Evolutionary conservation across 1,140 invertebrate species (phyloP).

Genomic region (Neodiprion lecontei): DNA sequence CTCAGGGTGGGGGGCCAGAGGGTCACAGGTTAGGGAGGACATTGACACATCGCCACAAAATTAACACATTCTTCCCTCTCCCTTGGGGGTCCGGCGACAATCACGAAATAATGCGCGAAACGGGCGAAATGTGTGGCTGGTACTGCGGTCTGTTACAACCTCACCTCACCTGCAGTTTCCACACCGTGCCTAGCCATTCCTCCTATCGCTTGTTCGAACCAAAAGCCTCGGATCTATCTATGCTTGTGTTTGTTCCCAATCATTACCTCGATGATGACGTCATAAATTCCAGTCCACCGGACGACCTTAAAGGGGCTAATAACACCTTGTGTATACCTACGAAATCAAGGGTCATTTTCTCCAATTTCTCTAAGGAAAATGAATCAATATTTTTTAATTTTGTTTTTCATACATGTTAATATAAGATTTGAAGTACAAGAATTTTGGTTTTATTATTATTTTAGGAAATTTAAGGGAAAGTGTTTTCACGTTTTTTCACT

Average conservation of each 20-base stretch:
- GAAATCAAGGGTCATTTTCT: too few species aligned
- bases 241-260: not conserved
- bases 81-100: conserved; percentile 48
- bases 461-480: too few species aligned
- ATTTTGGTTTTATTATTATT: too few species aligned
- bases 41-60: conserved; percentile 56
- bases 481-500: too few species aligned
- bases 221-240: not conserved
- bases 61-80: conserved; percentile 59
- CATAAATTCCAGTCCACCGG: too few species aligned
- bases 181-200: not conserved
- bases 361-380: too few species aligned
- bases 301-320: too few species aligned
- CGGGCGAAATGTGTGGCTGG: conserved; percentile 54
- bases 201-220: not conserved
- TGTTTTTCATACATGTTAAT: too few species aligned
- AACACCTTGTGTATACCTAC: too few species aligned
- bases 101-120: conserved; percentile 57
- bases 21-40: conserved; percentile 34
- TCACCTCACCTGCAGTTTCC: conserved; percentile 25
- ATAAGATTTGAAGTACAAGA: too few species aligned
- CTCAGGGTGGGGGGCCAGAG: conserved; percentile 6
- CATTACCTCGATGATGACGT: not conserved
- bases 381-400: too few species aligned
- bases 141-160: conserved; percentile 51